Base-by-base conservation (phyloP, 2,797 vertebrate species). In the Trachurus trachurus region DNA sequence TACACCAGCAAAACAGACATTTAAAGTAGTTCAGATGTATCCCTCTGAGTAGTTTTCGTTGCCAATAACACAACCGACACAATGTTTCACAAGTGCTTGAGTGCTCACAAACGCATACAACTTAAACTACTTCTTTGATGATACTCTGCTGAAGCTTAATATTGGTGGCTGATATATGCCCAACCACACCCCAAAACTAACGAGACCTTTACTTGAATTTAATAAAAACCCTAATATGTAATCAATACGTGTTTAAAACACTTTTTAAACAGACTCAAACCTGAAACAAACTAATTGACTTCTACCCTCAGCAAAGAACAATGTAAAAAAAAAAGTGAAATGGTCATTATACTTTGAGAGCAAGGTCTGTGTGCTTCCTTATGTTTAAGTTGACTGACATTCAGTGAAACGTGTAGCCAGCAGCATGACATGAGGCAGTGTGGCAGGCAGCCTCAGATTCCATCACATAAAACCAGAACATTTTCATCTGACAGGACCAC, bases 401-500 rank as follows among this genome's bases (percentile, higher is more conserved):
- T 49, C 15, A 72, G 34, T 57, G 56, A 72, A 80, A 67, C 53
- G 61, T 26, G 67, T 29, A 47, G 66, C 47, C 39, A 47, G 22
- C 12, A 39, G 6, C 21, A 56, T 71, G 39, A 69, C 59, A 47
- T 67, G 22, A 29, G 1, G 60, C 59, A 49, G n/a, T 31, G 42
- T 52, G 52, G 56, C 37, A 52, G 52, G 56, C 40, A 52, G 61
- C 31, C 50, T 66, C 45, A 74, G 45, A 76, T 67, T 42, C 54
- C 26, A 45, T 71, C 63, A 42, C 60, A 74, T 81, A 79, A 65
- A 78, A 71, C 49, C 64, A 81, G 76, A 82, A 58, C 22, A 53
- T 72, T 76, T 64, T 60, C 67, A 70, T 75, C 64, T 84, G 77
- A 71, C 22, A 73, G 64, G 81, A 72, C 45, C 71, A 71, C 12